Base-by-base conservation (phyloP, 1,140 invertebrate species). In the Drosophila watanabei region DNA sequence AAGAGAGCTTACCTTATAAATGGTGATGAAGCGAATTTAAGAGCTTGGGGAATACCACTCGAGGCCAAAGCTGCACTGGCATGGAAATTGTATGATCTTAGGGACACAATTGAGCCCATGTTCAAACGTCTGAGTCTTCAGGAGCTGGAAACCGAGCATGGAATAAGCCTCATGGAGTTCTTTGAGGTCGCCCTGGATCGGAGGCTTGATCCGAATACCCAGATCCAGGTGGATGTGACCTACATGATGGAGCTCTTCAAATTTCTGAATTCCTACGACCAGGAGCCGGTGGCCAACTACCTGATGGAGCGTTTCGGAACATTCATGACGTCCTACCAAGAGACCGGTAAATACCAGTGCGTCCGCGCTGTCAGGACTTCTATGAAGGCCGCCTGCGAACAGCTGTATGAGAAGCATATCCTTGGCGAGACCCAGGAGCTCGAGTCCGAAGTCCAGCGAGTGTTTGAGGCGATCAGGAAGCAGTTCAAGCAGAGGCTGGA, bases 21-120 rank as follows among this genome's bases (percentile, higher is more conserved):
- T 30, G 18, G 2, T 2, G 1, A 10, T 4, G 5, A 3, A 24
- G 33, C 28, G 1, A 16, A 24, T 5, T 46, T 46, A 2, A 39
- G 14, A 16, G 45, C 20, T 28, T 28, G 24, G 45, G 20, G 45
- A 24, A 6, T 48, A 6, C 45, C 20, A n/a, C 0, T 9, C 10
- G 20, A 24, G 9, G 13, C 6, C 45, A 4, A 14, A 48, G 4
- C 7, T 13, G 1, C 13, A 2, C 13, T 48, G 13, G 2, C n/a
- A 9, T 2, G 0, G 7, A 0, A n/a, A 28, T 3, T 48, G 8
- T 0, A 24, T 3, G 2, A 13, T 7, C 20, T 46, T 16, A 18
- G 0, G 7, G 2, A 3, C 5, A 9, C 46, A 24, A 48, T 1
- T 20, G 5, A 16, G 2, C 4, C 2, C 20, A 16, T 8, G 2